Conservation (phyloP, 2,113 vertebrate genomes). For the Myotis davidii region DNA sequence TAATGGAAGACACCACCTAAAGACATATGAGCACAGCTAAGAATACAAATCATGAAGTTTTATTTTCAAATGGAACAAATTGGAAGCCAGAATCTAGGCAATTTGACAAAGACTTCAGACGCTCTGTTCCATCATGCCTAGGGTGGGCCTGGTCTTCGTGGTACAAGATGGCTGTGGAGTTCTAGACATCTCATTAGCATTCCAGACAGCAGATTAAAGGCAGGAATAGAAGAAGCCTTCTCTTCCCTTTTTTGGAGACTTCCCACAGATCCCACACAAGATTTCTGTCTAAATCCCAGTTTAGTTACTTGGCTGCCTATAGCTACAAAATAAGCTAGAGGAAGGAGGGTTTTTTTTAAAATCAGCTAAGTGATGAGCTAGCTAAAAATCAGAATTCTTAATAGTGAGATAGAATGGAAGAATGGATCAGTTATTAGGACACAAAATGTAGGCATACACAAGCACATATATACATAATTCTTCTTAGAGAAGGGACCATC, state of each 20-base stretch:
- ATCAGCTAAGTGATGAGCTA: not conserved
- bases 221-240: not conserved
- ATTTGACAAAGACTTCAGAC: not conserved
- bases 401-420: not conserved
- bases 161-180: not conserved
- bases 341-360: not conserved
- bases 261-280: not conserved
- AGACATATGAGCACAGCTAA: not conserved
- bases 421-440: not conserved
- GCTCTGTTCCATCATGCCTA: not conserved
- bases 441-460: not conserved
- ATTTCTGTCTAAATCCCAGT: not conserved
- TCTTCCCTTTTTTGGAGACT: not conserved
- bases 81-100: not conserved
- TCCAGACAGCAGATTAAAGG: not conserved
- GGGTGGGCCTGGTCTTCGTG: not conserved
- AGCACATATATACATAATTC: not conserved
- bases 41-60: not conserved
- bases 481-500: not conserved
- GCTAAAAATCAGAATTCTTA: not conserved
- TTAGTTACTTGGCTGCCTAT: not conserved
- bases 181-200: not conserved
- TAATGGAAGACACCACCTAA: not conserved
- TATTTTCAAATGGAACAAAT: conserved; percentile 24
- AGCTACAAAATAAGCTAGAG: not conserved